Conservation (phyloP, 2,888 invertebrate species). For the Cyclophora albipunctata region DNA sequence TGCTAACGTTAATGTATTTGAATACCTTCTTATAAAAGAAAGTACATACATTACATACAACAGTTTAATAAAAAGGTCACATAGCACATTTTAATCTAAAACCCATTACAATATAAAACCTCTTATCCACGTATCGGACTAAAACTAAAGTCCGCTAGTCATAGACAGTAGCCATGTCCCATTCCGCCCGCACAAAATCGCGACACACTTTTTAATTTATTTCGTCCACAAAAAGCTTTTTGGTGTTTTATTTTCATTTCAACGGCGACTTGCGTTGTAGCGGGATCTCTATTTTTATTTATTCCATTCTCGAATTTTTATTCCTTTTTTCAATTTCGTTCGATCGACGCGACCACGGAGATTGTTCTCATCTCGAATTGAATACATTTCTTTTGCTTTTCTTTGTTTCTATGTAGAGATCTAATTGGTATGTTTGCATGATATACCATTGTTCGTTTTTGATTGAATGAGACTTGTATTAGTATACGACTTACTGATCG, state of each 20-base stretch:
- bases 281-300: constrained; percentile 75
- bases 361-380: constrained; percentile 72
- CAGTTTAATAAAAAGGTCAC: too few relatives aligned
- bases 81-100: too few relatives aligned
- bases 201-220: constrained; percentile 74
- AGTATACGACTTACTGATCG: constrained; percentile 41
- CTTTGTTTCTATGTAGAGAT: constrained; percentile 50
- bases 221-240: constrained; percentile 72
- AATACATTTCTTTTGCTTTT: constrained; percentile 63
- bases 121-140: too few relatives aligned
- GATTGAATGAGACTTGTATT: constrained; percentile 41
- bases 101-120: too few relatives aligned
- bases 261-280: constrained; percentile 74
- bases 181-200: constrained; percentile 54
- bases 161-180: constrained; percentile 29
- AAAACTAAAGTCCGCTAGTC: constrained; percentile 36
- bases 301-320: constrained; percentile 54
- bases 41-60: too few relatives aligned
- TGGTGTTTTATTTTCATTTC: constrained; percentile 73
- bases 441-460: constrained; percentile 53
- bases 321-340: constrained; percentile 66
- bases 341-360: constrained; percentile 70
- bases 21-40: too few relatives aligned
- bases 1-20: too few relatives aligned
- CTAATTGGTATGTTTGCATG: constrained; percentile 70